A percentile compares a stretch with the other conserved stretches of the same genome.
These are phyloP conservation scores for Antheraea mylitta DNA, from an alignment of 1,140 invertebrate genomes.

Conservation along the genomic window DNA sequence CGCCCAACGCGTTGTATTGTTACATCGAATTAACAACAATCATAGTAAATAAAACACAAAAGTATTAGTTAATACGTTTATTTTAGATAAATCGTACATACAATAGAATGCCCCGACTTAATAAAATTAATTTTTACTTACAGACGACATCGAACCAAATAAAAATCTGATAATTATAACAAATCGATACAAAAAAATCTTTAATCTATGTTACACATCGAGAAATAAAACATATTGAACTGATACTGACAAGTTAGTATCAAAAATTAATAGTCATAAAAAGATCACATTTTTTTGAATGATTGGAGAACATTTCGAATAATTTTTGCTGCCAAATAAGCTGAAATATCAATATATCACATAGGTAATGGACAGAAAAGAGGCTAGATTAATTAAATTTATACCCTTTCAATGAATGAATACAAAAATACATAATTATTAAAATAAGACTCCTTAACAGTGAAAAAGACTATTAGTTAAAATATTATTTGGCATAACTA, in stretches of 20 bases:
- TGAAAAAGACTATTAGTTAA: constrained; percentile 7
- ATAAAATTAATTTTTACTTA: constrained; percentile 10
- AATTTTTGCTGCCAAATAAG: no score
- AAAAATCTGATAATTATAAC: constrained; percentile 14
- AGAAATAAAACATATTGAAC: background rate
- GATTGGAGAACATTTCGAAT: no score
- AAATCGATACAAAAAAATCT: background rate
- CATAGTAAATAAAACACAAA: background rate
- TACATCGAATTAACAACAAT: background rate
- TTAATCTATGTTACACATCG: no score
- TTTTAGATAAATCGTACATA: constrained; percentile 11
- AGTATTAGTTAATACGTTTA: constrained; percentile 9
- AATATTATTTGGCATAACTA: constrained; percentile 12
- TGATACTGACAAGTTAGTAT: background rate
- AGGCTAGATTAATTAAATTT: no score
- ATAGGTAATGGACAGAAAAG: no score
- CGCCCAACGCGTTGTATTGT: background rate
- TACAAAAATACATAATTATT: no score
- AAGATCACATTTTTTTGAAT: background rate
- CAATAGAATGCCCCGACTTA: constrained; percentile 6
- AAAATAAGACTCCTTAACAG: no score
- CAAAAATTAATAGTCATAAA: background rate
- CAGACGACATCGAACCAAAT: constrained; percentile 12
- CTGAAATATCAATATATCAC: no score
- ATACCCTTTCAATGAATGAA: no score